Base-by-base conservation (phyloP, 2,797 vertebrate genomes). In the Urophycis tenuis region DNA sequence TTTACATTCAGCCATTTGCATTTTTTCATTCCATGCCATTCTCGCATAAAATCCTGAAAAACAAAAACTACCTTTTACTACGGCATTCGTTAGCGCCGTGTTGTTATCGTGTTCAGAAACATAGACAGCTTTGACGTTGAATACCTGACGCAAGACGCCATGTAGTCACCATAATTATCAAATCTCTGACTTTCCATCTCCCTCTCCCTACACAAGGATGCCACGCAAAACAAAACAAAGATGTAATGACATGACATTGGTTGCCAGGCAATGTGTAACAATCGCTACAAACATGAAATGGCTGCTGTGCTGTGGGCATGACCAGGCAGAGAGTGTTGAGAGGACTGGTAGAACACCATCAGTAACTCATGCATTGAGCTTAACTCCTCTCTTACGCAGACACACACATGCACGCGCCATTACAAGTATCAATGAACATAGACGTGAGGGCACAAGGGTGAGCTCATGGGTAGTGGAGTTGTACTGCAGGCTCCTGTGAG, bases 221-320 rank as follows among this genome's bases (percentile, higher is more conserved):
- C 39, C 75, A 72, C 75, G 34, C 70, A 53, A 41, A 72, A 39
- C 32, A 39, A 71, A 39, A 71, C 30, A 64, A 41, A 41, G 77
- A 19, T 17, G 25, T 60, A 76, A 75, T 76, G 72, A 82, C 73
- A 75, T 36, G 70, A 73, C 12, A 53, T 41, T n/a, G 64, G 87
- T 90, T 90, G 87, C 87, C 82, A 81, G 80, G 85, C 60, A 78
- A 1, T 25, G 67, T 71, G 33, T 36, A 75, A 30, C 15, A 75
- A 74, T 32, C 84, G 85, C 67, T 85, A 81, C 35, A 87, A 87
- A 88, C 78, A 88, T 9, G 29, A 39, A 1, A 41, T 36, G 31
- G 53, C 31, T 69, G 71, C 15, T 60, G 35, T 78, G 72, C 8
- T 73, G 35, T 82, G 64, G 76, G 41, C 60, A 29, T 64, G n/a